A percentile compares a stretch with the other conserved stretches of the same genome.
phyloP scores from a whole-genome alignment of 2,797 vertebrate species.

The Phoebastria nigripes region DNA sequence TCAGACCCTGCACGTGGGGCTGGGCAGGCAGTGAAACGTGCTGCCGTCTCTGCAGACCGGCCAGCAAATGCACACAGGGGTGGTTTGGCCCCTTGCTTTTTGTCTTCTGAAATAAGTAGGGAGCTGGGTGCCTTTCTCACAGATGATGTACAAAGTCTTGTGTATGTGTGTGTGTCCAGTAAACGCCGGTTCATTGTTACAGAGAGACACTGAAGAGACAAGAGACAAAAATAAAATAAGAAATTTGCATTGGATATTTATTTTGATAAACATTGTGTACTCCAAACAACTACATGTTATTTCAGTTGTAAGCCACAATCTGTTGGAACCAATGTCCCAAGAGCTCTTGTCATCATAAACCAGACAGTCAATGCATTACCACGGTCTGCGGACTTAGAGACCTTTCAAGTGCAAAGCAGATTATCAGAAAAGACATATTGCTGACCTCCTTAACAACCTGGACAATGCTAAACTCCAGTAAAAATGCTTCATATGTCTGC shows the following conservation, averaged over 20 bases:
- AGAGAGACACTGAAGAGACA: background rate
- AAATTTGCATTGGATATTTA: constrained; percentile 64
- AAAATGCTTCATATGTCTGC: constrained; percentile 77
- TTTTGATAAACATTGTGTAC: constrained; percentile 53
- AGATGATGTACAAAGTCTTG: background rate
- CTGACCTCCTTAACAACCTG: constrained; percentile 68
- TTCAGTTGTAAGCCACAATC: constrained; percentile 50
- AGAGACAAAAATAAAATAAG: background rate
- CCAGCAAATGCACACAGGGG: background rate
- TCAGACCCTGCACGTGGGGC: background rate
- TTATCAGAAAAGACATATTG: constrained; percentile 47
- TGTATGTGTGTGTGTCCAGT: no score
- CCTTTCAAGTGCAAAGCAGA: constrained; percentile 71
- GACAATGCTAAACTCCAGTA: constrained; percentile 59
- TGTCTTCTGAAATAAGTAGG: background rate
- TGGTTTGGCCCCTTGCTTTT: background rate
- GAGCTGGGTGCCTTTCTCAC: background rate
- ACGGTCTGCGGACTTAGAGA: constrained; percentile 40
- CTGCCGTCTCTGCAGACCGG: accelerated
- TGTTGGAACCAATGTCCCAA: constrained; percentile 14
- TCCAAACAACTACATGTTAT: constrained; percentile 43
- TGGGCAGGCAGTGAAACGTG: background rate
- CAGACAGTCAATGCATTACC: constrained; percentile 18
- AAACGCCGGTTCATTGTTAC: background rate
- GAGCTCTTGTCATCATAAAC: constrained; percentile 50